Evolutionary conservation across 2,113 vertebrate species (phyloP).

Genomic region (Chrysemys picta): DNA sequence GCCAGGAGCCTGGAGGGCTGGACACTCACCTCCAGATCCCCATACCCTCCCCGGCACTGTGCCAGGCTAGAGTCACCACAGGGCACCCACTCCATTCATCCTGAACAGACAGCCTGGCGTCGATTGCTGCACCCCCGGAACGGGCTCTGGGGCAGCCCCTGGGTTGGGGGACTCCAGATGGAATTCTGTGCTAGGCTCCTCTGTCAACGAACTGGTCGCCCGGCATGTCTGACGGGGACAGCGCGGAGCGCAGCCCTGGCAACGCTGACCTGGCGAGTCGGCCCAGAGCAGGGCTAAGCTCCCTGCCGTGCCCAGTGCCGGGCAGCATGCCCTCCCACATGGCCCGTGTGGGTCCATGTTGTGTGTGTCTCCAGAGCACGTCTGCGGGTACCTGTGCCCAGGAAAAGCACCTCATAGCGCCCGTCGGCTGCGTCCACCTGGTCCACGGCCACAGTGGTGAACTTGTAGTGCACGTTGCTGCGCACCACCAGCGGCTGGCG

Average conservation of each 20-base stretch:
- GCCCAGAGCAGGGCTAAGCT: background rate
- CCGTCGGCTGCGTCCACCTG: constrained; percentile 97
- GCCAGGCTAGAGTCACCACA: no score
- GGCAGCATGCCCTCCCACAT: background rate
- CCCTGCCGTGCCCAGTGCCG: background rate
- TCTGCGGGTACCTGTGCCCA: constrained; percentile 95
- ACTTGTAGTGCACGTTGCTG: constrained; percentile 94
- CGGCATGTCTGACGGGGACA: background rate
- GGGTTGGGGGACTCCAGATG: background rate
- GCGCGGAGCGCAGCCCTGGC: background rate
- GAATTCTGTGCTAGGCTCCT: background rate
- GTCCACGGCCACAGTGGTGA: constrained; percentile 97
- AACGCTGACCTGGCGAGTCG: background rate
- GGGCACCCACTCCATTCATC: no score
- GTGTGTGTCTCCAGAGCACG: constrained; percentile 68
- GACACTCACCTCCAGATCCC: no score
- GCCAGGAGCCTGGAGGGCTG: no score
- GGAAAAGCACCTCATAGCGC: constrained; percentile 98
- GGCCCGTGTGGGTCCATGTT: constrained; percentile 40
- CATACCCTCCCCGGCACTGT: no score
- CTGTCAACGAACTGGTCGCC: background rate
- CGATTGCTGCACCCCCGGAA: accelerated
- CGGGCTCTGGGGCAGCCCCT: background rate
- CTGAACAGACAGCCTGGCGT: accelerated
- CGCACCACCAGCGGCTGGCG: constrained; percentile 96